Percentiles rank a stretch among this genome's conserved stretches.
These are phyloP conservation scores for Danio tinwini DNA, from an alignment of 2,797 vertebrate genomes.

Conservation along the genomic window DNA sequence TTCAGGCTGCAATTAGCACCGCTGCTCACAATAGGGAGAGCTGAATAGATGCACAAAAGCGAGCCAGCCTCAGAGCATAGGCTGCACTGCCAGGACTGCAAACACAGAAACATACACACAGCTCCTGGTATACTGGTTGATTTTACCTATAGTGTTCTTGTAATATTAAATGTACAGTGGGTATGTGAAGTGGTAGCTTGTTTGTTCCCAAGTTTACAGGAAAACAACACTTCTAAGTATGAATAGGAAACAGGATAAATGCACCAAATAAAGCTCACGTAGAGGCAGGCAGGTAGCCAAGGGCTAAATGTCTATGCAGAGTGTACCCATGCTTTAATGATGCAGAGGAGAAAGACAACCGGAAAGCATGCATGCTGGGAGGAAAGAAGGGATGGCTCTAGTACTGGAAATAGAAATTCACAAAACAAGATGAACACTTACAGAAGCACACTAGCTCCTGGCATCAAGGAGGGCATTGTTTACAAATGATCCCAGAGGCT, in stretches of 20 bases:
- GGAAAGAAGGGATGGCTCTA: slow-evolving; percentile 18
- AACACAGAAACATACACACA: slow-evolving; percentile 28
- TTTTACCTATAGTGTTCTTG: not conserved
- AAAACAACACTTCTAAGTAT: slow-evolving; percentile 50
- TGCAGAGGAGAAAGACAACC: slow-evolving; percentile 13
- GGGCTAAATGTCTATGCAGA: slow-evolving; percentile 67
- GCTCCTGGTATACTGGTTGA: not conserved
- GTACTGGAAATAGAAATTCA: slow-evolving; percentile 15
- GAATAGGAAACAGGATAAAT: slow-evolving; percentile 50
- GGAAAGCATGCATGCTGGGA: slow-evolving; percentile 1
- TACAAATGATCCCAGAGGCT: slow-evolving; percentile 72
- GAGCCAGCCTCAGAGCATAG: slow-evolving; percentile 38
- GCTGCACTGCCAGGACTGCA: slow-evolving; percentile 50
- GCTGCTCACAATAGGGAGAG: slow-evolving; percentile 62
- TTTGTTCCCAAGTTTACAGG: slow-evolving; percentile 21
- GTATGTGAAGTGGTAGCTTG: slow-evolving; percentile 10
- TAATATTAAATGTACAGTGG: slow-evolving; percentile 25
- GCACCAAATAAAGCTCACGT: slow-evolving; percentile 60
- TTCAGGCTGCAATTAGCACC: slow-evolving; percentile 72
- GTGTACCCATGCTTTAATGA: slow-evolving; percentile 35
- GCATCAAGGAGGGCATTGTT: slow-evolving; percentile 77
- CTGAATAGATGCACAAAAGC: slow-evolving; percentile 64
- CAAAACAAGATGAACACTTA: slow-evolving; percentile 48
- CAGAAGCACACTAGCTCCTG: slow-evolving; percentile 49
- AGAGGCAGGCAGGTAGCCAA: slow-evolving; percentile 68